phyloP scores from a whole-genome alignment of 1,140 invertebrate genomes.

The Cepaea nemoralis region DNA sequence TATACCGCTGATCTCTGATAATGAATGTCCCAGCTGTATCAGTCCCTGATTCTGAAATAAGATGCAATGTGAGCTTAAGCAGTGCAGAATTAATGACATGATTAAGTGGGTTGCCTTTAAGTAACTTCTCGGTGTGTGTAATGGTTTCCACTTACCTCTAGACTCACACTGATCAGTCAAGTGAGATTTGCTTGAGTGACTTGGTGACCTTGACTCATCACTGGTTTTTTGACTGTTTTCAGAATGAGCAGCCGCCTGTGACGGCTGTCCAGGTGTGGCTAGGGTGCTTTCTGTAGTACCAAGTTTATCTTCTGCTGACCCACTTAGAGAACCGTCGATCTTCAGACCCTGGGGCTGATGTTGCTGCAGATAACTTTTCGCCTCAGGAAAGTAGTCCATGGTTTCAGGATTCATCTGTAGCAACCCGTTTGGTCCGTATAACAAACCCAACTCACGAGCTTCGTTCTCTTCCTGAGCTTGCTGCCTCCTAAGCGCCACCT shows the following conservation, averaged over 20 bases:
- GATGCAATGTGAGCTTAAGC: too few relatives aligned
- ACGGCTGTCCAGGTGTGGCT: background rate
- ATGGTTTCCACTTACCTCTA: background rate
- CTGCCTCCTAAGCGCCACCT: conserved; percentile 75
- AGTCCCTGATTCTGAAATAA: too few relatives aligned
- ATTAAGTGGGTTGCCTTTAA: too few relatives aligned
- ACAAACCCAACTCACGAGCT: conserved; percentile 90
- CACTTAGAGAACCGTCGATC: background rate
- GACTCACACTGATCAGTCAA: background rate
- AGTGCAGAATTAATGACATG: too few relatives aligned
- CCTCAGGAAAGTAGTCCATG: conserved; percentile 55
- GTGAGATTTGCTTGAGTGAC: background rate
- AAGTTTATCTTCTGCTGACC: background rate
- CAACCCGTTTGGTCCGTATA: conserved; percentile 78
- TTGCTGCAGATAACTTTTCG: conserved; percentile 38
- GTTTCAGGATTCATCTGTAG: conserved; percentile 63
- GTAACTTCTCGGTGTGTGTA: too few relatives aligned
- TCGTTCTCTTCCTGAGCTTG: conserved; percentile 93
- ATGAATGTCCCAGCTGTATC: too few relatives aligned
- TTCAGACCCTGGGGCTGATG: background rate
- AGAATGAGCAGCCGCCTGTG: background rate
- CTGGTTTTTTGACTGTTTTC: background rate
- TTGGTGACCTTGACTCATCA: background rate
- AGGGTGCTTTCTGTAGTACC: background rate
- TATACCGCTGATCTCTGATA: too few relatives aligned